These are phyloP conservation scores for Fukomys damarensis DNA, from an alignment of 2,113 vertebrate genomes.

Conservation along the genomic window DNA sequence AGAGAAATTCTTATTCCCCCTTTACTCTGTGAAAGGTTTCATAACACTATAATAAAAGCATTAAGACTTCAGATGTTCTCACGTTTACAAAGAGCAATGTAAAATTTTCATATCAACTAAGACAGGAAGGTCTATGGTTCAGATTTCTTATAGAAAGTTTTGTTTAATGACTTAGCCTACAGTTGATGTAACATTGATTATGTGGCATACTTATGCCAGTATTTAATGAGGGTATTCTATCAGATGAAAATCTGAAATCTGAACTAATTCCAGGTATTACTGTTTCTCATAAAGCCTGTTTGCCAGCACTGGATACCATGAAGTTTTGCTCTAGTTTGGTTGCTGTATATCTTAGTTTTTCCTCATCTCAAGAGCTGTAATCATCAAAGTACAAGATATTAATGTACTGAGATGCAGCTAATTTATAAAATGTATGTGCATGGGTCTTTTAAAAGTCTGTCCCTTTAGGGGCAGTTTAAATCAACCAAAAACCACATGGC, in stretches of 20 bases:
- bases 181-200: neutral
- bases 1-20: slow-evolving; percentile 23
- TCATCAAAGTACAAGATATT: neutral
- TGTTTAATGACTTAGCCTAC: neutral
- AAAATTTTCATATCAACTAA: slow-evolving; percentile 16
- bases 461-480: neutral
- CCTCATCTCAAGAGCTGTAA: neutral
- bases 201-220: neutral
- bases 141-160: slow-evolving; percentile 27
- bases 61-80: slow-evolving; percentile 16
- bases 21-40: neutral
- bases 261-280: neutral
- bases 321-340: neutral
- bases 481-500: neutral
- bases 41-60: neutral
- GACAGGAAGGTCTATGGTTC: neutral
- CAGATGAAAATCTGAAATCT: slow-evolving; percentile 45
- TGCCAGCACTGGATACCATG: neutral
- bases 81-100: slow-evolving; percentile 31
- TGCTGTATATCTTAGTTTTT: neutral
- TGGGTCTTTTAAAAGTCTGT: neutral
- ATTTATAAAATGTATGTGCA: neutral
- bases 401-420: neutral
- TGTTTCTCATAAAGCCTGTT: neutral
- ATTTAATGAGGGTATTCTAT: slow-evolving; percentile 43